phyloP scores from a whole-genome alignment of 1,140 invertebrate species.

The Rhyzopertha dominica region DNA sequence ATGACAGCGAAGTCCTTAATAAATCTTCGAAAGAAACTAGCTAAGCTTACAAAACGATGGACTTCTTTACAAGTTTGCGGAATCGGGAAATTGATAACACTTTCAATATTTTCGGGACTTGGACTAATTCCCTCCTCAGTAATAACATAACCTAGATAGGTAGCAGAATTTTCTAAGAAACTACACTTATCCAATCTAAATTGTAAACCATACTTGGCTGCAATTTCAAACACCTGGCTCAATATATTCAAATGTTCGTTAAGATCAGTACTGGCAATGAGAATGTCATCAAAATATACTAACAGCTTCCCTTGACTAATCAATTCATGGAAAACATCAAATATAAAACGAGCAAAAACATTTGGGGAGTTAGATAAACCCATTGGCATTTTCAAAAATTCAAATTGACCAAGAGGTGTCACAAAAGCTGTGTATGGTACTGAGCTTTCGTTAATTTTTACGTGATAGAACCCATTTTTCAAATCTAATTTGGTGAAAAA shows the following conservation, averaged over 20 bases:
- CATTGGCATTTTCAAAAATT: slow-evolving; percentile 9
- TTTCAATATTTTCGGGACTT: not conserved
- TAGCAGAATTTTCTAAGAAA: slow-evolving; percentile 12
- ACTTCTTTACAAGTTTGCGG: not conserved
- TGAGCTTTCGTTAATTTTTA: slow-evolving; percentile 15
- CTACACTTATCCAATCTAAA: slow-evolving; percentile 17
- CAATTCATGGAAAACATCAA: slow-evolving; percentile 10
- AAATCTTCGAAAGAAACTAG: slow-evolving; percentile 1
- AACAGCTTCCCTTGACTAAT: slow-evolving; percentile 13
- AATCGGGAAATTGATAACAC: slow-evolving; percentile 2
- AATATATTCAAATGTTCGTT: slow-evolving; percentile 18
- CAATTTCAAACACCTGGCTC: slow-evolving; percentile 10
- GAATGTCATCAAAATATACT: slow-evolving; percentile 25
- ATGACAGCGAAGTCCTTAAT: not conserved
- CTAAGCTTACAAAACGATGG: slow-evolving; percentile 1
- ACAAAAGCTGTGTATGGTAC: not conserved
- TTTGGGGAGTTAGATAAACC: slow-evolving; percentile 2
- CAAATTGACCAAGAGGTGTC: slow-evolving; percentile 9
- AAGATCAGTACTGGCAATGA: slow-evolving; percentile 16
- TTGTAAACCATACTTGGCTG: slow-evolving; percentile 15
- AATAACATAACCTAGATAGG: slow-evolving; percentile 19
- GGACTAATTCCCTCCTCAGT: slow-evolving; percentile 3
- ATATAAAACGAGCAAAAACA: slow-evolving; percentile 3
- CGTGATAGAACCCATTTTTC: slow-evolving; percentile 22
- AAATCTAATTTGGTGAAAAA: slow-evolving; percentile 30